These are phyloP conservation scores for Tokudaia muenninki DNA, from an alignment of 2,797 vertebrate genomes.

Conservation along the genomic window DNA sequence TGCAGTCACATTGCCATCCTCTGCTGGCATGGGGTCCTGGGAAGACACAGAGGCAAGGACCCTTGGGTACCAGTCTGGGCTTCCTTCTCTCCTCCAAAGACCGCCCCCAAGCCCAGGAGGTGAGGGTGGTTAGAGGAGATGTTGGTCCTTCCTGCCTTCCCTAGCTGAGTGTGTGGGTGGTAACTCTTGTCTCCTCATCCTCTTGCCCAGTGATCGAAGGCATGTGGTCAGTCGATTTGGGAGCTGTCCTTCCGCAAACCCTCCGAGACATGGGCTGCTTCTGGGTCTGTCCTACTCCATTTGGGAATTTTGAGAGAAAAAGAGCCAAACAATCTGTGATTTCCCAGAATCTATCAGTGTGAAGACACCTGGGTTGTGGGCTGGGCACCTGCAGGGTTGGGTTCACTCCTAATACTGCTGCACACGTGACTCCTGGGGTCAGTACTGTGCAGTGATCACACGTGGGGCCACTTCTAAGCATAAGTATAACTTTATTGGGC, in stretches of 20 bases:
- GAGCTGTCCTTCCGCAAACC: not conserved
- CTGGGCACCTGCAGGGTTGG: not conserved
- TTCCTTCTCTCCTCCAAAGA: not conserved
- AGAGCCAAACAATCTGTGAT: not conserved
- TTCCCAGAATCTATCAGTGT: not conserved
- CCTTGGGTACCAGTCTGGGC: not conserved
- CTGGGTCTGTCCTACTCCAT: not conserved
- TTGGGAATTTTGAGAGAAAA: not conserved
- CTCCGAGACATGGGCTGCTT: not conserved
- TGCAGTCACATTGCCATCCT: not conserved
- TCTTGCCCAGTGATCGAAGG: not conserved
- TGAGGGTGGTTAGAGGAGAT: not conserved
- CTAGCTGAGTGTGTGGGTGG: not conserved
- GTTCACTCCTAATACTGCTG: not conserved
- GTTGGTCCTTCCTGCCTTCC: not conserved
- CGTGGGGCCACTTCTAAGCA: not conserved
- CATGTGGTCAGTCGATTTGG: not conserved
- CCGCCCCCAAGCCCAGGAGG: not conserved
- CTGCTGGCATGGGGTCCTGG: not conserved
- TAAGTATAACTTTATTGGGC: constrained; percentile 72
- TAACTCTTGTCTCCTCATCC: not conserved
- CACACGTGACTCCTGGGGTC: not conserved
- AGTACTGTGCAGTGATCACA: constrained; percentile 48
- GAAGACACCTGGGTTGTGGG: not conserved
- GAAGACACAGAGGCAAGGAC: not conserved